These are phyloP conservation scores for Oryzias dopingdopingensis DNA, from an alignment of 2,797 vertebrate species.

Conservation along the genomic window DNA sequence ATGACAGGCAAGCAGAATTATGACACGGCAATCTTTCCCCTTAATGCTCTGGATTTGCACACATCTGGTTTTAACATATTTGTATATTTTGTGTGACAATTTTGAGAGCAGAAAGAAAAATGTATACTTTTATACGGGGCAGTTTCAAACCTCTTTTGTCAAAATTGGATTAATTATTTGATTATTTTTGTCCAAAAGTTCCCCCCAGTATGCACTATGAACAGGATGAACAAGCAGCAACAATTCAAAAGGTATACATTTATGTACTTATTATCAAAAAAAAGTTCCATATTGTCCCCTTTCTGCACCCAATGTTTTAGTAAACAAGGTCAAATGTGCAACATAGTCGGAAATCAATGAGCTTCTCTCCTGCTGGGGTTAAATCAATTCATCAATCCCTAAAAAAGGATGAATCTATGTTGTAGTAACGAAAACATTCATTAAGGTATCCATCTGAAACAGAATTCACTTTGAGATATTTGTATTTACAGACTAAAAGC, in stretches of 20 bases:
- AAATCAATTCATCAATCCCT: slow-evolving; percentile 54
- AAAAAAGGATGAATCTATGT: slow-evolving; percentile 47
- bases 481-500: not conserved
- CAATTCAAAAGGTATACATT: not conserved
- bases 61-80: slow-evolving; percentile 45
- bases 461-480: not conserved
- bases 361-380: slow-evolving; percentile 40
- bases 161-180: too few species aligned
- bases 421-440: slow-evolving; percentile 23
- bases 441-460: slow-evolving; percentile 16
- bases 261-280: slow-evolving; percentile 1
- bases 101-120: not conserved
- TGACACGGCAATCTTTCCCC: slow-evolving; percentile 44
- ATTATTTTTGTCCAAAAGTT: too few species aligned
- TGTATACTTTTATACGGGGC: not conserved
- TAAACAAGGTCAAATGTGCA: slow-evolving; percentile 56
- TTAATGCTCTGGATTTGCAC: slow-evolving; percentile 26
- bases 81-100: slow-evolving; percentile 13
- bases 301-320: slow-evolving; percentile 35
- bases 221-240: not conserved
- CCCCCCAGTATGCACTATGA: not conserved
- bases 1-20: slow-evolving; percentile 59
- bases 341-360: slow-evolving; percentile 45
- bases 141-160: too few species aligned
- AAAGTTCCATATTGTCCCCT: slow-evolving; percentile 11